A percentile compares a stretch with the other conserved stretches of the same genome.
These are phyloP conservation scores for Meriones psammophilus DNA, from an alignment of 2,797 vertebrate species.

Conservation along the genomic window DNA sequence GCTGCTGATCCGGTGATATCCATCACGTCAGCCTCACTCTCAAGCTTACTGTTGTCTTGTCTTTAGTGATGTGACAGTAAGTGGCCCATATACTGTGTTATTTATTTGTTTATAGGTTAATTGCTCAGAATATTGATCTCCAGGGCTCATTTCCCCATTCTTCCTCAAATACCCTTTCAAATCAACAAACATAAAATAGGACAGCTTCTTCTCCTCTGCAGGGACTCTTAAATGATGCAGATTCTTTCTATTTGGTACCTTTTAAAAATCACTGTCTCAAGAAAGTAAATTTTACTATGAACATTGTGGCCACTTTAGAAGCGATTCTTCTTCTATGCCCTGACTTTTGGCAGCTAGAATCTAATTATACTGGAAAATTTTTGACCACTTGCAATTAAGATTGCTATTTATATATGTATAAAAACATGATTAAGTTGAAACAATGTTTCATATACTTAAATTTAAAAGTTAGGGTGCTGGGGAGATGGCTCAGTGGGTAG, in stretches of 20 bases:
- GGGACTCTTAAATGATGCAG: constrained; percentile 69
- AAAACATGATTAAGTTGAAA: background rate
- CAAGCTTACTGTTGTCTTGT: constrained; percentile 70
- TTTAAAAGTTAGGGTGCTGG: background rate
- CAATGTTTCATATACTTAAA: constrained; percentile 59
- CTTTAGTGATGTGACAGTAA: constrained; percentile 75
- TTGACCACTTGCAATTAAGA: constrained; percentile 46
- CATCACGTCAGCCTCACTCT: constrained; percentile 53
- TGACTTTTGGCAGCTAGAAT: constrained; percentile 26
- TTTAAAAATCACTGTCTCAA: constrained; percentile 55
- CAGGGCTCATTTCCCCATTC: constrained; percentile 73
- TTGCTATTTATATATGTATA: background rate
- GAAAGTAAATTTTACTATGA: constrained; percentile 38
- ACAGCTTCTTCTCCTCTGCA: constrained; percentile 65
- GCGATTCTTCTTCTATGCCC: background rate
- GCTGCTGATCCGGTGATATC: constrained; percentile 52
- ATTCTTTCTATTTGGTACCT: constrained; percentile 54
- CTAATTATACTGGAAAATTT: constrained; percentile 11
- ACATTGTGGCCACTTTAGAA: background rate
- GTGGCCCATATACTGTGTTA: constrained; percentile 73
- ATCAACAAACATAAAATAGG: constrained; percentile 77
- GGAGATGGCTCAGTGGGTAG: background rate
- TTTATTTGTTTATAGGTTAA: constrained; percentile 84
- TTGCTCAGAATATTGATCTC: constrained; percentile 82
- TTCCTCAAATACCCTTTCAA: constrained; percentile 77